These are phyloP conservation scores for Poecilia latipinna DNA, from an alignment of 2,113 vertebrate genomes.

Conservation along the genomic window DNA sequence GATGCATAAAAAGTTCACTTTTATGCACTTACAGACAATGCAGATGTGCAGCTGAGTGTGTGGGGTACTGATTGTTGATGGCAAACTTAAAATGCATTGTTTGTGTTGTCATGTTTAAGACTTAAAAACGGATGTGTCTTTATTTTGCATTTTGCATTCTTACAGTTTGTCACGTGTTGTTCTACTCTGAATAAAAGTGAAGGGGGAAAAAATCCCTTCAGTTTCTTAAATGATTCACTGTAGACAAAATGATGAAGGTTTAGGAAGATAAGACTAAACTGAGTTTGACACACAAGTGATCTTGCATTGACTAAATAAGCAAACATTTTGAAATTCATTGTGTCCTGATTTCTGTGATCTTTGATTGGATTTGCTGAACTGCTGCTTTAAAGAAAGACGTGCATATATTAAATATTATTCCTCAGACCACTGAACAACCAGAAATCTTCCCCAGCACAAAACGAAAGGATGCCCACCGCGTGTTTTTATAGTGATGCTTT, in stretches of 20 bases:
- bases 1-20: too few species aligned
- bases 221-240: background rate
- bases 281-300: too few species aligned
- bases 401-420: constrained; percentile 24
- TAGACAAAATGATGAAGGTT: background rate
- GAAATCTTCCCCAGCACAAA: constrained; percentile 5
- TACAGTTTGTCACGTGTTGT: background rate
- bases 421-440: constrained; percentile 20
- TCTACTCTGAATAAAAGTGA: background rate
- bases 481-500: background rate
- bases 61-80: background rate
- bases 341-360: constrained; percentile 16
- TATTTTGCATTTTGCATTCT: background rate
- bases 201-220: too few species aligned
- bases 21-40: background rate
- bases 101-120: background rate
- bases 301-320: too few species aligned
- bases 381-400: constrained; percentile 34
- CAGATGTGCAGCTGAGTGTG: background rate
- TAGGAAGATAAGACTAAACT: background rate
- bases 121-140: background rate
- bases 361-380: constrained; percentile 43
- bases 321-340: too few species aligned
- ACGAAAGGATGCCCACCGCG: background rate
- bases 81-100: background rate